Percentiles rank a stretch among this genome's conserved stretches.
phyloP scores from a whole-genome alignment of 2,113 vertebrate genomes.

The Ailurus styani region DNA sequence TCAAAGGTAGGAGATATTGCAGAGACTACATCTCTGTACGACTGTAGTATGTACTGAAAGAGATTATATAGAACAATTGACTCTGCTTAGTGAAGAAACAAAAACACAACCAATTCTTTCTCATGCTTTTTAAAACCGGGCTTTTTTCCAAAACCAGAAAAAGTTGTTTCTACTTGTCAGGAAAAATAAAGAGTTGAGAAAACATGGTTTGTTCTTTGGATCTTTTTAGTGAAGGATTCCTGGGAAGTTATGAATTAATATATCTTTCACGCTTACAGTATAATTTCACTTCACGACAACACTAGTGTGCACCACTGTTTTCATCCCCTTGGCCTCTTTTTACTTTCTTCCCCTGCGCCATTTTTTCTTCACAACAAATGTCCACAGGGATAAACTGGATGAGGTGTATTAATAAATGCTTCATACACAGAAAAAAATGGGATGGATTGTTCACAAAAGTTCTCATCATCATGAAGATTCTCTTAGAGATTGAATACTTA shows the following conservation, averaged over 20 bases:
- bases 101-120: not conserved
- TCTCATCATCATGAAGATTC: not conserved
- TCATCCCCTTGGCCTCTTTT: not conserved
- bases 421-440: not conserved
- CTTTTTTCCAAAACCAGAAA: not conserved
- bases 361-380: not conserved
- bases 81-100: conserved; percentile 15
- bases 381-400: not conserved
- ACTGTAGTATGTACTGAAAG: not conserved
- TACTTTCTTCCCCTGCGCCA: not conserved
- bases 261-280: not conserved
- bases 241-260: not conserved
- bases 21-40: not conserved
- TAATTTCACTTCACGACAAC: not conserved
- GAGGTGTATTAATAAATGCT: not conserved
- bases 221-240: not conserved
- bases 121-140: not conserved
- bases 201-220: not conserved
- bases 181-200: not conserved
- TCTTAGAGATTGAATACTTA: not conserved
- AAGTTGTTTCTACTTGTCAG: not conserved
- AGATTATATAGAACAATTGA: not conserved
- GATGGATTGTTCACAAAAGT: not conserved
- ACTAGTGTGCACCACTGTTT: not conserved
- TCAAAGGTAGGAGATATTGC: not conserved